Evolutionary conservation across 2,888 invertebrate genomes (phyloP).

Genomic region (Gerris lacustris): DNA sequence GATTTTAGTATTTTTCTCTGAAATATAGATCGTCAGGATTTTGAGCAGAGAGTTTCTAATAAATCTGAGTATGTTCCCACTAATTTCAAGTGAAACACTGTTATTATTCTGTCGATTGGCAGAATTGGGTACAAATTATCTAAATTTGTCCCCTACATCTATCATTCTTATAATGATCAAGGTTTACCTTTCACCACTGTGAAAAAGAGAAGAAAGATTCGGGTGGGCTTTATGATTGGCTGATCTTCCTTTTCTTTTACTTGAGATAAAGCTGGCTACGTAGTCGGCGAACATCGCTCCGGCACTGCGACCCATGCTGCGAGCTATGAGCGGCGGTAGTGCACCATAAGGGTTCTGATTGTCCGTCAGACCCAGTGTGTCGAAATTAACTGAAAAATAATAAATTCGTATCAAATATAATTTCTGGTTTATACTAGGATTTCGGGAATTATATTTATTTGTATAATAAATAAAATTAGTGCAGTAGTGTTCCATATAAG

Average conservation of each 20-base stretch:
- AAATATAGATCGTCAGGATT: too few relatives aligned
- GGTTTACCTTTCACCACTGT: slow-evolving; percentile 60
- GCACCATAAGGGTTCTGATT: slow-evolving; percentile 77
- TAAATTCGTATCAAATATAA: background rate
- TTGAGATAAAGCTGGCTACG: slow-evolving; percentile 55
- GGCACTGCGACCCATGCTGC: slow-evolving; percentile 57
- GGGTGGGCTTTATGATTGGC: slow-evolving; percentile 35
- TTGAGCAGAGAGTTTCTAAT: too few relatives aligned
- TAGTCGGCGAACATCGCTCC: slow-evolving; percentile 62
- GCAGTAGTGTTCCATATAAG: too few relatives aligned
- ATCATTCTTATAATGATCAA: too few relatives aligned
- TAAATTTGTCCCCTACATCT: too few relatives aligned
- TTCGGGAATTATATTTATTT: too few relatives aligned
- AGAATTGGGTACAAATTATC: too few relatives aligned
- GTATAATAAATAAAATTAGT: too few relatives aligned
- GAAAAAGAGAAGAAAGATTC: slow-evolving; percentile 44
- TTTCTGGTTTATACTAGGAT: background rate
- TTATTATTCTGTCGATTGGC: too few relatives aligned
- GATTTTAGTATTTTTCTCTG: too few relatives aligned
- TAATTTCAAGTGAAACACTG: too few relatives aligned
- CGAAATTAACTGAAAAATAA: slow-evolving; percentile 59
- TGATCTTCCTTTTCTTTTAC: slow-evolving; percentile 37
- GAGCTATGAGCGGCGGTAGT: slow-evolving; percentile 59
- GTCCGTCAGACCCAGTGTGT: slow-evolving; percentile 73
- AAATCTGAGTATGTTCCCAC: too few relatives aligned